phyloP scores from a whole-genome alignment of 2,113 vertebrate genomes.

The Anoura caudifer region DNA sequence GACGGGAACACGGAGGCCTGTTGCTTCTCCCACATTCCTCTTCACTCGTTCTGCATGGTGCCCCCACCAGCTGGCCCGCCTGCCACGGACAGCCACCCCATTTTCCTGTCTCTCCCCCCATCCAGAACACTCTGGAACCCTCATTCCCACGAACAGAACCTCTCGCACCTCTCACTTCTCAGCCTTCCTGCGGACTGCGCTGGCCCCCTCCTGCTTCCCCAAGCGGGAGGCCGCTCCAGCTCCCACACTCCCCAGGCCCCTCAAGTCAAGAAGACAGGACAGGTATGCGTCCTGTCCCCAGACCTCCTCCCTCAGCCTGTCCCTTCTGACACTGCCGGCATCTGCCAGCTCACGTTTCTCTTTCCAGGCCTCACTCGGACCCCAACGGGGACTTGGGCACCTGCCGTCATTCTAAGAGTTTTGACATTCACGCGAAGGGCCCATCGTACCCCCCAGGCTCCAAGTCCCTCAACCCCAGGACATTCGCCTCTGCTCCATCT shows the following conservation, averaged over 20 bases:
- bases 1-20: neutral
- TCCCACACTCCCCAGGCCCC: neutral
- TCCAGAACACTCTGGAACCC: neutral
- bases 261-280: neutral
- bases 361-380: neutral
- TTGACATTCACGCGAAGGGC: rapidly evolving
- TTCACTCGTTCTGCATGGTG: no score
- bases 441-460: neutral
- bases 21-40: neutral
- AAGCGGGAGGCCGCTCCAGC: neutral
- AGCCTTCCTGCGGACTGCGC: neutral
- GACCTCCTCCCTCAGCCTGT: neutral
- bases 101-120: neutral
- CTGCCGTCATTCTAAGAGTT: neutral
- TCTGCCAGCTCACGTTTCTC: neutral
- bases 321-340: neutral
- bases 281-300: neutral
- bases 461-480: neutral
- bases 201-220: neutral
- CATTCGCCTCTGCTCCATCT: neutral
- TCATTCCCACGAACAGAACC: neutral
- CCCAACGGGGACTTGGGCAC: neutral
- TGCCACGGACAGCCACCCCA: no score
- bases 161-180: neutral
- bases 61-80: neutral